These are phyloP conservation scores for Myotis brandtii DNA, from an alignment of 2,113 vertebrate species.

Conservation along the genomic window DNA sequence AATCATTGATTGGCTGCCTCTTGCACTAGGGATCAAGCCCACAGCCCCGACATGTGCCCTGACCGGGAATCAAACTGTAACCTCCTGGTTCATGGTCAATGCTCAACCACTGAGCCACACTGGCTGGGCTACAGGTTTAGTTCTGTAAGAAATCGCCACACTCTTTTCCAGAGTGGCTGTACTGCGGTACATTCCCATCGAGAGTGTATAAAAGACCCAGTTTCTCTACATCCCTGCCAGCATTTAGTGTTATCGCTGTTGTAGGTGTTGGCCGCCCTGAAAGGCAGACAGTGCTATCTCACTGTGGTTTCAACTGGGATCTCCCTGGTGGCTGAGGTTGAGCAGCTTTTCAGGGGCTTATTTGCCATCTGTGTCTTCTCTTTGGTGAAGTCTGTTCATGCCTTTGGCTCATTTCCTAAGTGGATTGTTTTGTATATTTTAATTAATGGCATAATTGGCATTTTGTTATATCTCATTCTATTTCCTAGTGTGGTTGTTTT, in stretches of 20 bases:
- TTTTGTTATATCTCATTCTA: neutral
- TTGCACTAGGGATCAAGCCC: too few relatives aligned
- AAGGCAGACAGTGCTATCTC: neutral
- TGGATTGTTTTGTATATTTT: neutral
- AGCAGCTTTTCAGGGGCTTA: neutral
- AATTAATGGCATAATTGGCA: neutral
- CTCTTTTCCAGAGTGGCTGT: neutral
- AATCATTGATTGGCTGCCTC: too few relatives aligned
- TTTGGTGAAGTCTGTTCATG: neutral
- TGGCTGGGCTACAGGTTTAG: neutral
- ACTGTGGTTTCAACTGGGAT: neutral
- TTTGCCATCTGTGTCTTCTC: neutral
- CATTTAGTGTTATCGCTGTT: neutral
- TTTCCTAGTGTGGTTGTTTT: neutral
- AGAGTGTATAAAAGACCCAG: neutral
- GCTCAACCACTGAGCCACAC: too few relatives aligned
- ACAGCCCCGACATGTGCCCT: too few relatives aligned
- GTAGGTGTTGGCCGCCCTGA: neutral
- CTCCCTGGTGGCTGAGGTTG: neutral
- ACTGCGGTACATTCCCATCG: neutral
- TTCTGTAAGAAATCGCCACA: neutral
- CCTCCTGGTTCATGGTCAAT: too few relatives aligned
- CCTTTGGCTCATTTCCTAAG: neutral
- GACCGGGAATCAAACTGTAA: too few relatives aligned
- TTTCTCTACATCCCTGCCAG: neutral